Evolutionary conservation across 2,888 invertebrate species (phyloP), one percentile per base, ranked within the genome.

Genomic region (Pterostichus madidus): DNA sequence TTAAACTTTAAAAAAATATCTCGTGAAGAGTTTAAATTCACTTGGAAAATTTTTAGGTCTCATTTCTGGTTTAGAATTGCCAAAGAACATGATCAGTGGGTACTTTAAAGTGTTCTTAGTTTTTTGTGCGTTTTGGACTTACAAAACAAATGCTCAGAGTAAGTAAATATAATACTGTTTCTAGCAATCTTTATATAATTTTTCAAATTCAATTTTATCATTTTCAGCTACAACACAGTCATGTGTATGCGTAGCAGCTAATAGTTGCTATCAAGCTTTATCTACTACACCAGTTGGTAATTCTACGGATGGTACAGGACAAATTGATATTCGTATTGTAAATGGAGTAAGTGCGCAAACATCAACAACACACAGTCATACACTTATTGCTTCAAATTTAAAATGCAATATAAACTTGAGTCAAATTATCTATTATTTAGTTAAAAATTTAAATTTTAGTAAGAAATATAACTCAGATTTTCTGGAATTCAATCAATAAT

Each of bases 291-390:
- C 39, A 35, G 17, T 4, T 24, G 7, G 8, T 2, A 89, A 64
- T 39, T n/a, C 39, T n/a, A n/a, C 46, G 5, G 49, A 90, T 85
- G 93, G 93, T 32, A 91, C 91, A 83, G 93, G 93, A 24, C 88
- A 92, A 87, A 91, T 93, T 71, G 93, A 93, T 86, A 90, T 93
- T 85, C 91, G 93, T 84, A 93, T 93, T 77, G 93, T 93, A 0
- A 92, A 91, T 83, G 92, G 91, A 85, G 93, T 93, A 90, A 91
- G 91, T 24, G 24, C 3, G 3, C 24, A 24, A 2, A 2, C 24
- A 24, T 3, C 24, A 24, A 1, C 3, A 24, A 24, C 24, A 24
- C 24, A 11, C 17, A 61, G 0, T 15, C 4, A 8, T 64, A 32
- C 7, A 15, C 32, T 35, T 35, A 56, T 17, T 24, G n/a, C 13